Conservation (phyloP, 2,797 vertebrate genomes). For the Myotis vivesi region DNA sequence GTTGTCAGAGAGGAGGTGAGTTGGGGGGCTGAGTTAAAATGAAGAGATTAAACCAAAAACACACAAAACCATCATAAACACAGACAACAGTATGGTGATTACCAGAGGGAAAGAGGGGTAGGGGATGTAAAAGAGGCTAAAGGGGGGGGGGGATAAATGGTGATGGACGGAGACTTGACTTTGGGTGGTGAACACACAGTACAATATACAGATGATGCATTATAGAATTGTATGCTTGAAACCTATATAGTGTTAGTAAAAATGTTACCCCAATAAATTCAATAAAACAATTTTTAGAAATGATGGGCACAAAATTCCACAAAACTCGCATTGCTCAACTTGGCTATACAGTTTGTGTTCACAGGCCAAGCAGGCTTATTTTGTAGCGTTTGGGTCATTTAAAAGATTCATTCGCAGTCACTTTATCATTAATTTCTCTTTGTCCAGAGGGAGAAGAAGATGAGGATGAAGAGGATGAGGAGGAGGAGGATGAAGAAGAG, state of each 20-base stretch:
- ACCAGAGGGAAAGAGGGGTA: no score
- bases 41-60: not conserved
- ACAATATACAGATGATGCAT: not conserved
- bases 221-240: not conserved
- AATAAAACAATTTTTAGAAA: not conserved
- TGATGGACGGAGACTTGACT: not conserved
- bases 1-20: not conserved
- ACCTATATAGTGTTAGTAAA: not conserved
- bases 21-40: not conserved
- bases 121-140: no score
- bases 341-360: not conserved
- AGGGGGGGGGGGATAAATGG: not conserved
- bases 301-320: not conserved
- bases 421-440: slow-evolving; percentile 37
- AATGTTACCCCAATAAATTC: not conserved
- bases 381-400: not conserved
- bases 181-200: not conserved
- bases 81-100: not conserved
- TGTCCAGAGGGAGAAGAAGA: slow-evolving; percentile 83
- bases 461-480: slow-evolving; percentile 88
- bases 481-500: slow-evolving; percentile 89
- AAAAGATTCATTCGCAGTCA: not conserved
- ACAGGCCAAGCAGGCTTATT: not conserved
- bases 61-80: not conserved
- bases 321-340: not conserved